phyloP scores from a whole-genome alignment of 1,140 invertebrate genomes.

The Drosophila erecta region DNA sequence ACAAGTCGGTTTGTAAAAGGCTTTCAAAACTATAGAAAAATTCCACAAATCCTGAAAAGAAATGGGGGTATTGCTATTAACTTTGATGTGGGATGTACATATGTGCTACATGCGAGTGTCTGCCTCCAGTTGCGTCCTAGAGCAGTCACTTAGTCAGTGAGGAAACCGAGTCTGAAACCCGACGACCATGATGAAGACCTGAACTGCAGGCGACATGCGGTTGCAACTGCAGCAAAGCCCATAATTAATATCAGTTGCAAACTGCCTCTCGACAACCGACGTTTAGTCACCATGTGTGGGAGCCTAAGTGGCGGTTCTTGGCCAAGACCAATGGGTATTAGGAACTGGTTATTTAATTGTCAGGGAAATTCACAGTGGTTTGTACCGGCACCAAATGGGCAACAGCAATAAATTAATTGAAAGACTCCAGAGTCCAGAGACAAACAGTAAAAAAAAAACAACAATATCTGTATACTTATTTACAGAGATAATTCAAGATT shows the following conservation, averaged over 20 bases:
- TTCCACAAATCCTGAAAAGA: neutral
- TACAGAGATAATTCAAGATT: too few species aligned
- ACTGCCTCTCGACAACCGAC: slow-evolving; percentile 32
- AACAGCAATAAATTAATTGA: neutral
- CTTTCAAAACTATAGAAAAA: neutral
- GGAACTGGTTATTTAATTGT: slow-evolving; percentile 50
- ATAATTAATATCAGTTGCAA: slow-evolving; percentile 71
- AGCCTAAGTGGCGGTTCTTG: slow-evolving; percentile 4
- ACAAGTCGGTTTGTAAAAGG: neutral
- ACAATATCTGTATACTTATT: neutral
- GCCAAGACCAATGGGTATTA: slow-evolving; percentile 30
- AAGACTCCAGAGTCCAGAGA: too few species aligned
- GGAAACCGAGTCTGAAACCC: slow-evolving; percentile 1
- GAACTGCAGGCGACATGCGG: slow-evolving; percentile 10
- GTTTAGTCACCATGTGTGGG: slow-evolving; percentile 33
- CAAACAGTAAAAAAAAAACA: too few species aligned
- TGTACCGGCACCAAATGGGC: neutral
- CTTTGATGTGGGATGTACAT: too few species aligned
- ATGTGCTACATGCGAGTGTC: slow-evolving; percentile 5
- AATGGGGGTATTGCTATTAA: slow-evolving; percentile 11
- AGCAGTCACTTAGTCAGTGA: slow-evolving; percentile 60
- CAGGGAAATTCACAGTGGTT: slow-evolving; percentile 13
- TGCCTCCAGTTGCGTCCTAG: slow-evolving; percentile 37
- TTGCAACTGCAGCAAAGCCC: slow-evolving; percentile 58
- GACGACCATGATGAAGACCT: neutral